Evolutionary conservation across 2,888 invertebrate species (phyloP).

Genomic region (Agrochola lychnidis): DNA sequence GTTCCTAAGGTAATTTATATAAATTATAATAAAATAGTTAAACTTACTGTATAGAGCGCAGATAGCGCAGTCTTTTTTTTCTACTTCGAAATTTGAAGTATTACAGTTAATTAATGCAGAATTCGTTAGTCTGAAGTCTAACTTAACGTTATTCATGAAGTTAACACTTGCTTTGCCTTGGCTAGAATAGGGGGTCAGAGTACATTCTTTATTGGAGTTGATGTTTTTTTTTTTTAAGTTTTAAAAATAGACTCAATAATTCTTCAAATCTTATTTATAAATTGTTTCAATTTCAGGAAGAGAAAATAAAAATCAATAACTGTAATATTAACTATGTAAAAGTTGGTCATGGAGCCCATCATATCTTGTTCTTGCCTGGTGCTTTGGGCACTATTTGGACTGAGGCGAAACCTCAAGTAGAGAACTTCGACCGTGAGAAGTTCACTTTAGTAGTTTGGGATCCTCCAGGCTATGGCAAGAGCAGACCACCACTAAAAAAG

Average conservation of each 20-base stretch:
- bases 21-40: background rate
- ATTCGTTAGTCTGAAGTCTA: background rate
- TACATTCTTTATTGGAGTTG: background rate
- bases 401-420: constrained; percentile 95
- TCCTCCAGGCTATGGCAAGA: constrained; percentile 96
- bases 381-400: constrained; percentile 95
- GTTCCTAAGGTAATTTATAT: constrained; percentile 67
- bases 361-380: constrained; percentile 94
- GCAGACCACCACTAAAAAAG: constrained; percentile 93
- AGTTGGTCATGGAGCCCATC: constrained; percentile 91
- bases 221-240: too few relatives aligned
- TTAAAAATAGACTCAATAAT: too few relatives aligned
- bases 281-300: constrained; percentile 86
- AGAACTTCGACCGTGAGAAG: constrained; percentile 91
- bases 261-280: too few relatives aligned
- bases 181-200: background rate
- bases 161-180: background rate
- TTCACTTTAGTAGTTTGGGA: constrained; percentile 94
- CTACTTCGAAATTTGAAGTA: background rate
- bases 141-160: background rate
- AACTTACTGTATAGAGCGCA: too few relatives aligned
- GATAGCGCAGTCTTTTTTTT: background rate
- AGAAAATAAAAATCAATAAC: constrained; percentile 91
- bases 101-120: background rate
- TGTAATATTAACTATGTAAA: constrained; percentile 90